phyloP scores from a whole-genome alignment of 2,797 vertebrate genomes.

The Sparus aurata region DNA sequence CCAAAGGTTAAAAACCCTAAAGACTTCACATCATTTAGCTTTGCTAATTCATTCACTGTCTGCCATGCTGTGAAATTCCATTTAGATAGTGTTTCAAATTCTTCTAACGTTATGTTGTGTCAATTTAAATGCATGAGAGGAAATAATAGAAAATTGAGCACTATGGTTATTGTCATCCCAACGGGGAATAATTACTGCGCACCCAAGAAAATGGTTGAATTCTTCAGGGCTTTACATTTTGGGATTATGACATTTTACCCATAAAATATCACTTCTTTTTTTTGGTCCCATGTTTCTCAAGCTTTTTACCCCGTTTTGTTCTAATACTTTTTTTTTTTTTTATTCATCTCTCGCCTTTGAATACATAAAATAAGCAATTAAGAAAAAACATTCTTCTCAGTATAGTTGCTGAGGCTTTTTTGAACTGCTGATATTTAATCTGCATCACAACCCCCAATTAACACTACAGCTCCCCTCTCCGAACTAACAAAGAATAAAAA shows the following conservation, averaged over 20 bases:
- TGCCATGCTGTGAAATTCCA: conserved; percentile 64
- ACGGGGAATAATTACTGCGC: conserved; percentile 53
- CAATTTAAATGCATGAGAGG: conserved; percentile 64
- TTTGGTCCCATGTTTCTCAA: conserved; percentile 15
- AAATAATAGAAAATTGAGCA: conserved; percentile 64
- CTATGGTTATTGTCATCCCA: conserved; percentile 53
- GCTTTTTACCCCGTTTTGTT: neutral
- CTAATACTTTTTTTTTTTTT: neutral
- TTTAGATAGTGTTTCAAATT: conserved; percentile 63
- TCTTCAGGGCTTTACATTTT: conserved; percentile 49
- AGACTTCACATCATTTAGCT: conserved; percentile 54
- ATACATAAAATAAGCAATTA: conserved; percentile 36
- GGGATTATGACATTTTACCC: conserved; percentile 38
- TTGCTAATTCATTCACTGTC: conserved; percentile 67
- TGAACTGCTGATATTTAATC: conserved; percentile 25
- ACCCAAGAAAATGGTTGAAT: conserved; percentile 33
- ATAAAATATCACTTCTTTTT: conserved; percentile 30
- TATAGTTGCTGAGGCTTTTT: conserved; percentile 25
- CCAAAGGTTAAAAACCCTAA: conserved; percentile 60
- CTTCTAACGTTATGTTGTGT: conserved; percentile 56
- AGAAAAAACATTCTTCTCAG: neutral
- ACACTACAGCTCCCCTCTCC: neutral
- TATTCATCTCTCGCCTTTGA: neutral
- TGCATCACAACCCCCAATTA: conserved; percentile 9
- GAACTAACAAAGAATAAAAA: conserved; percentile 20